Evolutionary conservation across 1,140 invertebrate genomes (phyloP).

Genomic region (Anastrepha ludens): DNA sequence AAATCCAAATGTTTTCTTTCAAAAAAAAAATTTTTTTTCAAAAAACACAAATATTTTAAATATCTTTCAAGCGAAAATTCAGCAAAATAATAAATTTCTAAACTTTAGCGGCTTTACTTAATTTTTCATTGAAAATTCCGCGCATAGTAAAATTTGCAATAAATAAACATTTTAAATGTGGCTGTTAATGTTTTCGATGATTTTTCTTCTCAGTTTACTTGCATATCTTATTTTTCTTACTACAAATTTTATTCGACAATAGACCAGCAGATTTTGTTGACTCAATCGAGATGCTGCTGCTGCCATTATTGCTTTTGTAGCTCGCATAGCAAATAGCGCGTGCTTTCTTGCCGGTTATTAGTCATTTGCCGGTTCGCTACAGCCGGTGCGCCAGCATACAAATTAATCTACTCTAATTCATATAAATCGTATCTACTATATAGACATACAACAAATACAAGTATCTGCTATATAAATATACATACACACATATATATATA

Average conservation of each 20-base stretch:
- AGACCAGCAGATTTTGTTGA: too few species aligned
- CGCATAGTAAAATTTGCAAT: not conserved
- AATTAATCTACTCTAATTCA: not conserved
- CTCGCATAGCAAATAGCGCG: not conserved
- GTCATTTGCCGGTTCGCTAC: not conserved
- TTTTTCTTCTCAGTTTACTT: not conserved
- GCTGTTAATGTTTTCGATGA: not conserved
- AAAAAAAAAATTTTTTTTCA: too few species aligned
- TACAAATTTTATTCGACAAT: too few species aligned
- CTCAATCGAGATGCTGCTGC: too few species aligned
- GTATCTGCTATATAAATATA: not conserved
- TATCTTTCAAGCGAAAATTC: too few species aligned
- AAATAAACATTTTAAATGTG: not conserved
- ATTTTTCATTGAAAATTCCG: not conserved
- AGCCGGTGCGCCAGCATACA: not conserved
- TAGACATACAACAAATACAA: too few species aligned
- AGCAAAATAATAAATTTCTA: not conserved
- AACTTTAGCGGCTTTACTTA: not conserved
- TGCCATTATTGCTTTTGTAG: too few species aligned
- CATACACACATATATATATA: too few species aligned
- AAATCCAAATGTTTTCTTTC: not conserved
- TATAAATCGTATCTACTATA: not conserved
- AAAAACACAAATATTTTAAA: too few species aligned
- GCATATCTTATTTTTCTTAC: too few species aligned
- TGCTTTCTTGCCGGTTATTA: not conserved